Base-by-base conservation (phyloP, 1,140 invertebrate genomes). In the Aphelenchoides besseyi region DNA sequence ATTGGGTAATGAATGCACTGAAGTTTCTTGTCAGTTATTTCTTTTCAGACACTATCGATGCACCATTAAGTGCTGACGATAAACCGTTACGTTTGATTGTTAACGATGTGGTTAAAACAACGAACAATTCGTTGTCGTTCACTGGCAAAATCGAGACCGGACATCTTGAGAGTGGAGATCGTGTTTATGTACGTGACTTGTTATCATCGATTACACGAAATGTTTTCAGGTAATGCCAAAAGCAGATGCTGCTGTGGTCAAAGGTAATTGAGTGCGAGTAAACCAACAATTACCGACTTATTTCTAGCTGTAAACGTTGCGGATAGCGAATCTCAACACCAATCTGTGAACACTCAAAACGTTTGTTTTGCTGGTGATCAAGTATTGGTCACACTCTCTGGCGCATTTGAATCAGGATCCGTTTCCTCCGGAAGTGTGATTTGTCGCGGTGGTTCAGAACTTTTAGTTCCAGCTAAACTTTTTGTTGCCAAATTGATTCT, bases 31-130 rank as follows among this genome's bases (percentile, higher is more conserved):
- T 66, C 8, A 41, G 35, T 41, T 70, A 30, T 41, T 66, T 12
- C 35, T 68, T 80, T 33, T 66, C 53, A 76, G 79, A 82, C 23
- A 48, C 30, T 5, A 92, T 97, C 75, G 90, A 91, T 82, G 89
- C 91, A 41, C 93, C 87, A 9, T 82, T 85, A 69, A 88, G 94
- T 54, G 90, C 91, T n/a, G 88, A 96, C 3, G 88, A 91, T 26
- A 93, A 93, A 83, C 92, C 94, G 8, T 90, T 98, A 57, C 88
- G 95, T n/a, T 89, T 95, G 85, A 91, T 92, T 28, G 89, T 98
- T 0, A 92, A 91, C 82, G 96, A 99, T 87, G 90, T 98, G 70
- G 96, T 92, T 83, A 98, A 98, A 88, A 91, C 92, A 3, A 90
- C 91, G 9, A 91, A 91, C 0, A 85, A 86, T 63, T 85, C 86